A percentile compares a stretch with the other conserved stretches of the same genome.
These are phyloP conservation scores for Monopterus albus DNA, from an alignment of 2,113 vertebrate genomes.

Conservation along the genomic window DNA sequence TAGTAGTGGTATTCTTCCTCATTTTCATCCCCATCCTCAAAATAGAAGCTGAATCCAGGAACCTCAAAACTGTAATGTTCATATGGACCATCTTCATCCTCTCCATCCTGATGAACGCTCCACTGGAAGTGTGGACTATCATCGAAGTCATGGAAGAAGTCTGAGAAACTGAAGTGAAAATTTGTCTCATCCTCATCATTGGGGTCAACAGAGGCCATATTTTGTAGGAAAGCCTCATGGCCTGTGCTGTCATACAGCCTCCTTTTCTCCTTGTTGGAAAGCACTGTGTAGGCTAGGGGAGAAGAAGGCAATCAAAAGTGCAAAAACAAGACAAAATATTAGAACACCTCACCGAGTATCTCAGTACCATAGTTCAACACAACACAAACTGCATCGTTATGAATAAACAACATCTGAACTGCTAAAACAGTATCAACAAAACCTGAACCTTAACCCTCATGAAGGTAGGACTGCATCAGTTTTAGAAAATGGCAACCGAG, in stretches of 20 bases:
- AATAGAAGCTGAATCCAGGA: conserved; percentile 20
- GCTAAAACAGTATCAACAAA: too few relatives aligned
- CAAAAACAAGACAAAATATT: too few relatives aligned
- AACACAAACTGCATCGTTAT: too few relatives aligned
- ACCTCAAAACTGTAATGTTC: conserved; percentile 28
- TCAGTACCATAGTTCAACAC: too few relatives aligned
- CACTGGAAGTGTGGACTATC: conserved; percentile 28
- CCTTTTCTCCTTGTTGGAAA: conserved; percentile 68
- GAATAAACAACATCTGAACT: too few relatives aligned
- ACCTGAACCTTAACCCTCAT: too few relatives aligned
- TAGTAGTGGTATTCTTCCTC: conserved; percentile 36
- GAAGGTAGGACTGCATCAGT: too few relatives aligned
- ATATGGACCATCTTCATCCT: not conserved
- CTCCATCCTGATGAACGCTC: conserved; percentile 33
- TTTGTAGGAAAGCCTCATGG: conserved; percentile 49
- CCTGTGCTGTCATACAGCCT: conserved; percentile 66
- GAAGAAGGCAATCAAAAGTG: too few relatives aligned
- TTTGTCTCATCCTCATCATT: not conserved
- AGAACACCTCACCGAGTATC: too few relatives aligned
- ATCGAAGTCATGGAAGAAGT: conserved; percentile 49
- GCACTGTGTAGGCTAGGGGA: conserved; percentile 67
- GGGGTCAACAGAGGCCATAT: not conserved
- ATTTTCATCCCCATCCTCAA: conserved; percentile 32
- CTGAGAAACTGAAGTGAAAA: conserved; percentile 50
- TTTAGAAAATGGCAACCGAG: too few relatives aligned